Evolutionary conservation across 1,140 invertebrate species (phyloP).

Genomic region (Teleopsis dalmanni): DNA sequence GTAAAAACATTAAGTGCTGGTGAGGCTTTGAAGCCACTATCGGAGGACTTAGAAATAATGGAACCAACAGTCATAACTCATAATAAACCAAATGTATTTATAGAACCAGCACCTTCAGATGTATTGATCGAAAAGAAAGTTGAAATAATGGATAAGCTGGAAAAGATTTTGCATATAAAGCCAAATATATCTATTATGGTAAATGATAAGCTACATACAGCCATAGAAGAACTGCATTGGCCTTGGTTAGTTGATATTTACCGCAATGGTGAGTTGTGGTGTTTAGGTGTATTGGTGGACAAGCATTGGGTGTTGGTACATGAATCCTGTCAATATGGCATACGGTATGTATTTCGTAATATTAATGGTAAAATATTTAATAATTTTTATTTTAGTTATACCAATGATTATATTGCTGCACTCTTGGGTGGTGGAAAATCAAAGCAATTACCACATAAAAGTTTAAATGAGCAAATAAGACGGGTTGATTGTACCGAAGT

Average conservation of each 20-base stretch:
- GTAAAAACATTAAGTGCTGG: constrained; percentile 34
- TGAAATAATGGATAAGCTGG: constrained; percentile 29
- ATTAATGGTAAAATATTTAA: not conserved
- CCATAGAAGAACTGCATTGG: constrained; percentile 35
- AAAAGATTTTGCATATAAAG: constrained; percentile 27
- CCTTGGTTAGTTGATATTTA: constrained; percentile 65
- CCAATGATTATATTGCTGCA: constrained; percentile 53
- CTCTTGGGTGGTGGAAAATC: constrained; percentile 53
- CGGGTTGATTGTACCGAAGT: constrained; percentile 49
- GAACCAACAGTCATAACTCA: constrained; percentile 28
- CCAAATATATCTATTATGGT: constrained; percentile 33
- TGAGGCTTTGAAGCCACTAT: constrained; percentile 2
- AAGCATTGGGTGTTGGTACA: constrained; percentile 56
- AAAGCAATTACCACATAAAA: constrained; percentile 50
- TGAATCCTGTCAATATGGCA: constrained; percentile 48
- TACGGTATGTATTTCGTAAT: constrained; percentile 44
- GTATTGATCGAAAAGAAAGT: constrained; percentile 31
- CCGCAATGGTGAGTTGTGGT: constrained; percentile 56
- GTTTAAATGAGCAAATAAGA: constrained; percentile 61
- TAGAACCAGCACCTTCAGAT: constrained; percentile 22
- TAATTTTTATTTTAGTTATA: constrained; percentile 46
- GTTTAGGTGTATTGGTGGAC: constrained; percentile 58
- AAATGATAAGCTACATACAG: constrained; percentile 31
- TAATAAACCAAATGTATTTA: constrained; percentile 31
- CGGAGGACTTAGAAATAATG: constrained; percentile 5